Evolutionary conservation across 2,888 invertebrate species (phyloP), one percentile per base, ranked within the genome.

Genomic region (Copidosoma aretas): DNA sequence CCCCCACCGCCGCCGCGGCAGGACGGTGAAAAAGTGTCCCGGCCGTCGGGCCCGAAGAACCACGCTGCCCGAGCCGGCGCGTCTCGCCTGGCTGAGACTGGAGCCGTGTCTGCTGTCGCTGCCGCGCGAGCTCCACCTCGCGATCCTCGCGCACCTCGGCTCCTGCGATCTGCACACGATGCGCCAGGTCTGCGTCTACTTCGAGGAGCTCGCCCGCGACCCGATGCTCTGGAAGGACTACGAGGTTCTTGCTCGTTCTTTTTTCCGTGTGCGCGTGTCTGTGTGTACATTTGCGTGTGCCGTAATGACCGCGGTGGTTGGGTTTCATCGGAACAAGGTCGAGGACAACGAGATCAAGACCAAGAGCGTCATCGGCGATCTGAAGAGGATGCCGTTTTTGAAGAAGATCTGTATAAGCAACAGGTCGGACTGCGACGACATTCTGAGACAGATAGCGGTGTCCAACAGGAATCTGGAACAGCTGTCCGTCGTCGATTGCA

Each of bases 181-280:
- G 3, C 64, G 73, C 8, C 63, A 67, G 17, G 79, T 80, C 1
- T 79, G 76, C 21, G 71, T 39, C n/a, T 73, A 73, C 17, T 80
- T 81, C 59, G 67, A 76, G 25, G 62, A 64, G 5, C 65, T 80
- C 39, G 72, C 72, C 1, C 64, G 68, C 21, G 78, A 78, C 25
- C 79, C 79, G 12, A 67, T 68, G 5, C 58, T 79, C 25, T 80
- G 78, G 79, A 76, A 74, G 69, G 70, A 69, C 54, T 81, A 78
- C 75, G 77, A 79, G 80, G 80, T 79, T 67, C 51, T 24, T 10
- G n/a, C n/a, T n/a, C n/a, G n/a, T n/a, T n/a, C n/a, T n/a, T n/a
- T n/a, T n/a, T n/a, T n/a, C n/a, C n/a, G n/a, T n/a, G n/a, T n/a
- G n/a, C n/a, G n/a, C n/a, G n/a, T n/a, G n/a, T n/a, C n/a, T n/a